Evolutionary conservation across 92 coral and sea anemone species (phyloP), one percentile per base, ranked within the genome.

Genomic region (Parazoanthus swiftii): DNA sequence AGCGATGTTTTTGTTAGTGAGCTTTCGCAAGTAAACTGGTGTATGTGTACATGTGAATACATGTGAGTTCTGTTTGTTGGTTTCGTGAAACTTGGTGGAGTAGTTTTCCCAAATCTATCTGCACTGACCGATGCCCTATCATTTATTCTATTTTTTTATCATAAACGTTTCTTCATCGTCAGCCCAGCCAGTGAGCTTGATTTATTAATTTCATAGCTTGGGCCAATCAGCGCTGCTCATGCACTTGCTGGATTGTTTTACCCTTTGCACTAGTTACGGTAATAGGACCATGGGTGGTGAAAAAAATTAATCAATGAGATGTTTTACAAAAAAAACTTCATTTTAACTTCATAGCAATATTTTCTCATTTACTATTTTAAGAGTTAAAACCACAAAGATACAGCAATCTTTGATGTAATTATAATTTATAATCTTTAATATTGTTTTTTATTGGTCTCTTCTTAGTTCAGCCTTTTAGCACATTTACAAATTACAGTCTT

Each of bases 311-410:
- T 90, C 90, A 89, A 91, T 90, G 76, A 56, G 39, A 54, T 35
- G 76, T 82, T 89, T 83, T 38, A 77, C 43, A 76, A 85, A 50
- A 50, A 58, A 85, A 13, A 74, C 63, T 48, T 70, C 56, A 42
- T 77, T 86, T 76, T 76, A 39, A 76, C 85, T 82, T 77, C 89
- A 83, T 77, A 77, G 86, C 89, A 85, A 48, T 83, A 89, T 83
- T 85, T 85, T 77, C 76, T 29, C 70, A 85, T 85, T 85, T 77
- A 77, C 59, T 44, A n/a, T 77, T 67, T 48, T 48, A 48, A 48
- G 11, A 48, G 51, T 48, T 74, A 48, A 48, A 89, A 85, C 77
- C 48, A 85, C 85, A 43, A 76, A 38, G 65, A 26, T 43, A 20
- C 56, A 67, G 85, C 85, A 85, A 76, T 85, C 39, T 85, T 81